Evolutionary conservation across 2,113 vertebrate genomes (phyloP).

Genomic region (Proteles cristata): DNA sequence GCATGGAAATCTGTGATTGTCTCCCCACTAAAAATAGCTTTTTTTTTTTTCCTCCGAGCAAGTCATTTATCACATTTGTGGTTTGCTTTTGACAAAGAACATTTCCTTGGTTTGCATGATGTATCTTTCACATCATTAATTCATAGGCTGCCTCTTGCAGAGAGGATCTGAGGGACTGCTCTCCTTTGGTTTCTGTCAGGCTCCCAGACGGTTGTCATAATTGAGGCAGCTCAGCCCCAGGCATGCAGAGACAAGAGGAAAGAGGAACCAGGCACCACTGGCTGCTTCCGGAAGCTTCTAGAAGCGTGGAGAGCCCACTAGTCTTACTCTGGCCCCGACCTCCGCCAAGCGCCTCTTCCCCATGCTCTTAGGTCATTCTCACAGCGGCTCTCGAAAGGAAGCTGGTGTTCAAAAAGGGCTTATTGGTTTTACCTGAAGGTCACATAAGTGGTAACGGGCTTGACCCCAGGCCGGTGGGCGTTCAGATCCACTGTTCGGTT

Average conservation of each 20-base stretch:
- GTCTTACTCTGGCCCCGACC: neutral
- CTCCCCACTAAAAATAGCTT: neutral
- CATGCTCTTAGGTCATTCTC: neutral
- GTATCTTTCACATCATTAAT: neutral
- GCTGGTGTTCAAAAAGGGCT: neutral
- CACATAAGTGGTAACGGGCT: neutral
- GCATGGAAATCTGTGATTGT: neutral
- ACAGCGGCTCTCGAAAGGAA: neutral
- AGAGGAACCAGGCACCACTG: neutral
- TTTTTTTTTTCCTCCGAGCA: neutral
- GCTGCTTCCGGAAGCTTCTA: neutral
- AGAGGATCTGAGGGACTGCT: neutral
- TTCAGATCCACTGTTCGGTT: neutral
- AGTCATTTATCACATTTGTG: neutral
- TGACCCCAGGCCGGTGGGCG: neutral
- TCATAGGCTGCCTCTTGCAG: neutral
- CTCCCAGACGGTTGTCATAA: neutral
- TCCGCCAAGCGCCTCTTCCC: rapidly evolving
- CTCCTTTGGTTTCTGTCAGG: neutral
- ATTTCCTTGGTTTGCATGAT: neutral
- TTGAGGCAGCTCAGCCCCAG: neutral
- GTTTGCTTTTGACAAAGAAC: neutral
- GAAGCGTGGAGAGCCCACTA: rapidly evolving
- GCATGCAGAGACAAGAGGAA: neutral
- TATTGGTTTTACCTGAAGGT: neutral